Conservation (phyloP, 2,888 invertebrate species). For the Caenorhabditis imperialis region DNA sequence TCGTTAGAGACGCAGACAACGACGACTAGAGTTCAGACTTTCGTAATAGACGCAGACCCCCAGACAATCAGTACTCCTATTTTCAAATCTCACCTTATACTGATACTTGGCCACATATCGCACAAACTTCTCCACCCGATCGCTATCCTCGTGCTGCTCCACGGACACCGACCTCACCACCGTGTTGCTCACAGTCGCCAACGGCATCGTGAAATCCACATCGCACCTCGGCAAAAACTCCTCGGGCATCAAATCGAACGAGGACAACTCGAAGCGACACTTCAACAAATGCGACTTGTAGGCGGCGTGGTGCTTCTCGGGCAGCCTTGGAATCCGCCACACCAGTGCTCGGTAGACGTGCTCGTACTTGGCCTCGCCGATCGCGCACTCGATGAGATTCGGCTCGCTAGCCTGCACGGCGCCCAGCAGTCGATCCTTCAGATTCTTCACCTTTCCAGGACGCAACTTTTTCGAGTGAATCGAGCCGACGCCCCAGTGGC, state of each 20-base stretch:
- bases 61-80: no score
- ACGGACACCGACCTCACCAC: slow-evolving; percentile 89
- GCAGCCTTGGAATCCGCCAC: slow-evolving; percentile 96
- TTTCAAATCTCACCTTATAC: slow-evolving; percentile 83
- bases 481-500: slow-evolving; percentile 93
- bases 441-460: slow-evolving; percentile 81
- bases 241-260: slow-evolving; percentile 96
- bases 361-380: slow-evolving; percentile 68
- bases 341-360: slow-evolving; percentile 88
- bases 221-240: slow-evolving; percentile 88
- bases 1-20: no score
- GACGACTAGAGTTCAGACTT: no score
- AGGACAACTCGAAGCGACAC: slow-evolving; percentile 89
- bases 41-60: no score
- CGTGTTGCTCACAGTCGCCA: slow-evolving; percentile 92
- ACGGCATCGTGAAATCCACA: slow-evolving; percentile 98
- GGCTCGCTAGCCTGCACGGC: slow-evolving; percentile 91
- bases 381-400: slow-evolving; percentile 86
- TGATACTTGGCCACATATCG: slow-evolving; percentile 95
- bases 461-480: slow-evolving; percentile 88
- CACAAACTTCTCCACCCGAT: slow-evolving; percentile 98
- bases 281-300: slow-evolving; percentile 96
- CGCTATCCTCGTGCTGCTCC: slow-evolving; percentile 81
- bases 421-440: slow-evolving; percentile 81
- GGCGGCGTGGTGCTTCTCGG: slow-evolving; percentile 98